Conservation (phyloP, 2,797 vertebrate species). For the Amblyraja radiata region DNA sequence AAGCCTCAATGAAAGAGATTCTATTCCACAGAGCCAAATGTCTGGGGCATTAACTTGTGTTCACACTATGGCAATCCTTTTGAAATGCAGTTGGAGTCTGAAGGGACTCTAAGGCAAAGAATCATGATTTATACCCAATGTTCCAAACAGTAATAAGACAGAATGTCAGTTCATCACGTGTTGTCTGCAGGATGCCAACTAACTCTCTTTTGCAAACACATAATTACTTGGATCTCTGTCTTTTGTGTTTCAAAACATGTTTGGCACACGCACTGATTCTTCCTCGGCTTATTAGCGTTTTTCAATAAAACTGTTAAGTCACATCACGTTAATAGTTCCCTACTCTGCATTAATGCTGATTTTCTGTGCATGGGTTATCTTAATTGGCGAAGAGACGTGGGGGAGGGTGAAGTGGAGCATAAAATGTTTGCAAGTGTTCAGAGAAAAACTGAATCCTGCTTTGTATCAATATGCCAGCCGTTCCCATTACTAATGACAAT, state of each 20-base stretch:
- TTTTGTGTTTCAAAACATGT: not conserved
- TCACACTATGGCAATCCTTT: not conserved
- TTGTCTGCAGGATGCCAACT: not conserved
- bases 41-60: not conserved
- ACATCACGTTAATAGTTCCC: not conserved
- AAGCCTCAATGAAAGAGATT: not conserved
- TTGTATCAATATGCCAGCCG: not conserved
- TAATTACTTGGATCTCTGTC: not conserved
- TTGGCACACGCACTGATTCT: not conserved
- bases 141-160: not conserved
- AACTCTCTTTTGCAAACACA: not conserved
- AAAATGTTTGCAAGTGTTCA: not conserved
- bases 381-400: not conserved
- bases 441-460: not conserved
- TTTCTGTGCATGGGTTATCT: not conserved
- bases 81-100: not conserved
- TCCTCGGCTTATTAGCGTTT: not conserved
- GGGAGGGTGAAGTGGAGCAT: too few relatives aligned
- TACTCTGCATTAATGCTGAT: not conserved
- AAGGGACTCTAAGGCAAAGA: not conserved
- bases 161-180: not conserved
- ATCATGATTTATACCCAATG: not conserved
- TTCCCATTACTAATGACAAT: not conserved
- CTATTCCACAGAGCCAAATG: not conserved
- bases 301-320: conserved; percentile 6